phyloP scores from a whole-genome alignment of 1,140 invertebrate genomes.

The Notospermus geniculatus region DNA sequence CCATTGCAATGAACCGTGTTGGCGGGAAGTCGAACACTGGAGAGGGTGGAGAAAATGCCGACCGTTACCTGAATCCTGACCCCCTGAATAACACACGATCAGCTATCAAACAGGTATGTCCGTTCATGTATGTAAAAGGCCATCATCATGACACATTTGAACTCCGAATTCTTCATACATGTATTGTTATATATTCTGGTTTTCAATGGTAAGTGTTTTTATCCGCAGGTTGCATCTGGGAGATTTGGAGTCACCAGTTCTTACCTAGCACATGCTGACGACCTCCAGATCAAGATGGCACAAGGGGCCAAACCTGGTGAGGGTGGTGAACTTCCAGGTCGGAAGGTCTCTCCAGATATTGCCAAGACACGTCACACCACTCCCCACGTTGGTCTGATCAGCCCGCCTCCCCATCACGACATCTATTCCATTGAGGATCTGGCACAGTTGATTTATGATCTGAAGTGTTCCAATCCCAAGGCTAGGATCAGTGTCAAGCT shows the following conservation, averaged over 20 bases:
- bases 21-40: conserved; percentile 96
- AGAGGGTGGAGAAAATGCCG: conserved; percentile 84
- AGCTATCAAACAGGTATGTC: conserved; percentile 66
- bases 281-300: conserved; percentile 59
- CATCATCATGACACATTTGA: too few species aligned
- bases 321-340: conserved; percentile 56
- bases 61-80: conserved; percentile 74
- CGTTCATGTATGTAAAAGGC: too few species aligned
- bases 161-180: too few species aligned
- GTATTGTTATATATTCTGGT: too few species aligned
- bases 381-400: conserved; percentile 95
- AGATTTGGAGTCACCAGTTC: conserved; percentile 97
- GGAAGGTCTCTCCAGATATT: conserved; percentile 80
- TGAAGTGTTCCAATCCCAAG: conserved; percentile 94
- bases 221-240: conserved; percentile 88
- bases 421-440: conserved; percentile 99
- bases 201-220: too few species aligned
- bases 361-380: conserved; percentile 93
- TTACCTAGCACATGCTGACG: conserved; percentile 86
- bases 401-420: conserved; percentile 98
- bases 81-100: conserved; percentile 65
- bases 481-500: conserved; percentile 97
- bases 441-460: conserved; percentile 91
- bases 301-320: conserved; percentile 58
- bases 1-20: conserved; percentile 95